Percentiles rank a stretch among this genome's conserved stretches.
These are phyloP conservation scores for Ophion ellenae DNA, from an alignment of 2,888 invertebrate species.

Conservation along the genomic window DNA sequence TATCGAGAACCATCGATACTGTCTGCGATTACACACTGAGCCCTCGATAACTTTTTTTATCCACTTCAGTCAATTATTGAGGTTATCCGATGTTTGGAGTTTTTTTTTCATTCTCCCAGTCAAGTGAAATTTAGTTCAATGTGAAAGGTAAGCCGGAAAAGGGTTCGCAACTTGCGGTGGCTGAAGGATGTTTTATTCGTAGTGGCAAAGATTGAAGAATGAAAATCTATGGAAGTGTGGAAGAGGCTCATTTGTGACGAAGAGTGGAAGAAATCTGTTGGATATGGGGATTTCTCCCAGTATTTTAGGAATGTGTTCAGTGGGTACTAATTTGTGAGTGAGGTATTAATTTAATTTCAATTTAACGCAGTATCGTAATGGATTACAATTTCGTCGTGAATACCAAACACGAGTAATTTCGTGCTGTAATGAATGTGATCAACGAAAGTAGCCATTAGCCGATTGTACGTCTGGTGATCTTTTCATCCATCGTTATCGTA, in stretches of 20 bases:
- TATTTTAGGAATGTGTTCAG: neutral
- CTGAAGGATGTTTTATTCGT: too few species aligned
- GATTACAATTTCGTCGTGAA: neutral
- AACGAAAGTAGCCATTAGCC: neutral
- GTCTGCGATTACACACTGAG: constrained; percentile 31
- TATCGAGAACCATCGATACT: constrained; percentile 42
- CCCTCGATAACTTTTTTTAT: constrained; percentile 6
- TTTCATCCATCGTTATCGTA: neutral
- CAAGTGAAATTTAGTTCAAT: neutral
- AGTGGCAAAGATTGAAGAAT: neutral
- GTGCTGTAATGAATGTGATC: neutral
- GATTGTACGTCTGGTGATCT: neutral
- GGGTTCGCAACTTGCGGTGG: neutral
- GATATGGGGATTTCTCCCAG: neutral
- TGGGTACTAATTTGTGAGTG: too few species aligned
- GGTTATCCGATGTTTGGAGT: constrained; percentile 16
- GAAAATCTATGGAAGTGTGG: neutral
- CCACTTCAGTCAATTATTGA: constrained; percentile 6
- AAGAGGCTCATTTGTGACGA: neutral
- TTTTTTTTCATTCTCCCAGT: constrained; percentile 18
- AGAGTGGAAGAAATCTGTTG: neutral
- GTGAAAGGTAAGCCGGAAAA: neutral
- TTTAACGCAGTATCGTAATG: neutral
- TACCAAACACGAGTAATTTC: neutral
- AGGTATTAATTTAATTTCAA: too few species aligned